Percentiles rank a stretch among this genome's conserved stretches.
Evolutionary conservation across 2,797 vertebrate species (phyloP).

Genomic region (Sciaenops ocellatus): DNA sequence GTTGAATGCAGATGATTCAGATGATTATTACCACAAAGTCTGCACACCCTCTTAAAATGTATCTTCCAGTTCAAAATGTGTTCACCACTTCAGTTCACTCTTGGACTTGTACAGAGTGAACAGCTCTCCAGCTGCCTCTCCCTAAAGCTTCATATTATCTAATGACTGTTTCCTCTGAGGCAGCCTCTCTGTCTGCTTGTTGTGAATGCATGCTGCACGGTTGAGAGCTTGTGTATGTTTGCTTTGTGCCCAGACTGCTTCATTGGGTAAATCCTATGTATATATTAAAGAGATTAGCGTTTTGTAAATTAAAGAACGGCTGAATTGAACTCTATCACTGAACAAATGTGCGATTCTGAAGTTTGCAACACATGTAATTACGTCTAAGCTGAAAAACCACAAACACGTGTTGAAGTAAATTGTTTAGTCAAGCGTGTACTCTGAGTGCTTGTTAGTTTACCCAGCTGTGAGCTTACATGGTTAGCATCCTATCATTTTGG

Average conservation of each 20-base stretch:
- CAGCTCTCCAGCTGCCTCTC: slow-evolving; percentile 32
- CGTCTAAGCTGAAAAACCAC: slow-evolving; percentile 59
- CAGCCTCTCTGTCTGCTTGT: slow-evolving; percentile 48
- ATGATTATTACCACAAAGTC: background rate
- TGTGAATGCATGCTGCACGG: slow-evolving; percentile 32
- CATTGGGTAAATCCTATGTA: slow-evolving; percentile 41
- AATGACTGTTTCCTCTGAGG: slow-evolving; percentile 67
- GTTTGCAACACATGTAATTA: slow-evolving; percentile 70
- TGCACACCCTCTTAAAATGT: background rate
- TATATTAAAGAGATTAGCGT: slow-evolving; percentile 38
- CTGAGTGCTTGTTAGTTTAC: slow-evolving; percentile 59
- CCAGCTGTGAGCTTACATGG: slow-evolving; percentile 56
- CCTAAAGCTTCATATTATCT: slow-evolving; percentile 55
- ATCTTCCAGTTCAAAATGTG: background rate
- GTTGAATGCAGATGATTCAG: background rate
- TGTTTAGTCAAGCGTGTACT: slow-evolving; percentile 57
- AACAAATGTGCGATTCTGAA: slow-evolving; percentile 61
- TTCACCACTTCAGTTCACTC: background rate
- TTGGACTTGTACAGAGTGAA: background rate
- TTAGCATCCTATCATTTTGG: slow-evolving; percentile 64
- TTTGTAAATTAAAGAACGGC: slow-evolving; percentile 46
- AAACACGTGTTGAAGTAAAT: slow-evolving; percentile 60
- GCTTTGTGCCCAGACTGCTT: slow-evolving; percentile 34
- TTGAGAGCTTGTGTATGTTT: slow-evolving; percentile 34
- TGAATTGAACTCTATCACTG: slow-evolving; percentile 12